These are phyloP conservation scores for Eulemur albifrons DNA, from an alignment of 2,797 vertebrate genomes.

Conservation along the genomic window DNA sequence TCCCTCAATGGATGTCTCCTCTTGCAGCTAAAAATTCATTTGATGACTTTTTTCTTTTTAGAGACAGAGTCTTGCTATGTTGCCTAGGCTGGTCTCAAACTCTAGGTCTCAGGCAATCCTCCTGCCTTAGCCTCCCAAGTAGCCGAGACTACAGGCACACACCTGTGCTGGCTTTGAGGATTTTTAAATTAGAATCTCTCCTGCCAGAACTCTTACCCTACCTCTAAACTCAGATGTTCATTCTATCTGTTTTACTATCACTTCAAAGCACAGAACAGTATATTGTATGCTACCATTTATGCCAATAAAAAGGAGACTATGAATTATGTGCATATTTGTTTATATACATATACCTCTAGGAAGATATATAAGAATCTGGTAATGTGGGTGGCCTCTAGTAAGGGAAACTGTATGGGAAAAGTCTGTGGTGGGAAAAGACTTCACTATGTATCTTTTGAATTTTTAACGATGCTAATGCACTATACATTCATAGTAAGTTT, in stretches of 20 bases:
- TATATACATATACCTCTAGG: not conserved
- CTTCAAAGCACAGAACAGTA: constrained; percentile 5
- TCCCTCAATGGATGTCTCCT: not conserved
- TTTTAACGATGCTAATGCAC: constrained; percentile 6
- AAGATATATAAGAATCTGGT: not conserved
- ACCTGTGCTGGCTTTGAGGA: not conserved
- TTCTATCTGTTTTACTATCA: not conserved
- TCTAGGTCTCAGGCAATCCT: not conserved
- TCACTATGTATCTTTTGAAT: not conserved
- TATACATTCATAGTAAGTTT: not conserved
- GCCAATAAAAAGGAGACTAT: not conserved
- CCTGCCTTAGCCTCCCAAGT: not conserved
- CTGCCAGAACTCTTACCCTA: not conserved
- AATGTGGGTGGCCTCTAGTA: not conserved
- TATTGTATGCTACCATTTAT: not conserved
- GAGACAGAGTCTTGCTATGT: not conserved
- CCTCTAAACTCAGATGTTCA: not conserved
- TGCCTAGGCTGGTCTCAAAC: not conserved
- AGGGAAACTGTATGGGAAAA: not conserved
- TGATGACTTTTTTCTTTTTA: not conserved
- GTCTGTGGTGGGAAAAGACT: not conserved
- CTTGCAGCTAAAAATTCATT: constrained; percentile 17
- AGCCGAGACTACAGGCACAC: not conserved
- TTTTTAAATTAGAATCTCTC: not conserved
- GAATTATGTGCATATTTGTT: not conserved